phyloP scores from a whole-genome alignment of 2,888 invertebrate species.

The Heteromyza rotundicornis region DNA sequence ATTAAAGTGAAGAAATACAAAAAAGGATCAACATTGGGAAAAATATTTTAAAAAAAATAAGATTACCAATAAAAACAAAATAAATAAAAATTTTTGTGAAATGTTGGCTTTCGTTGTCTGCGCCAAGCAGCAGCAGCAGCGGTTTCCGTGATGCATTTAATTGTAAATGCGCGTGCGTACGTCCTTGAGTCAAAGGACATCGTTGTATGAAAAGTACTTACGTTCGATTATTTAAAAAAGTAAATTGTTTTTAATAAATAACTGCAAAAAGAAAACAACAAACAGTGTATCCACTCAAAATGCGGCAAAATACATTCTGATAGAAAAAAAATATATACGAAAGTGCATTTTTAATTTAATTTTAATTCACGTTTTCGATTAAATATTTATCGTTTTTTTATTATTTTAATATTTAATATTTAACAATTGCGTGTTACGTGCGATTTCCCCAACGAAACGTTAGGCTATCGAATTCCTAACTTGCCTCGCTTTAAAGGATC shows the following conservation, averaged over 20 bases:
- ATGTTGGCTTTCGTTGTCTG: neutral
- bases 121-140: neutral
- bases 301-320: neutral
- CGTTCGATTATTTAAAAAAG: too few relatives aligned
- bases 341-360: too few relatives aligned
- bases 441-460: too few relatives aligned
- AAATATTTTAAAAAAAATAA: neutral
- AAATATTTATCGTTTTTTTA: too few relatives aligned
- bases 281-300: neutral
- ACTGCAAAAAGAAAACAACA: neutral
- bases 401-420: too few relatives aligned
- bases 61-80: neutral
- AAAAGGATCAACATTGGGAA: neutral
- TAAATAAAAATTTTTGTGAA: neutral
- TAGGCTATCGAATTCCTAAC: too few relatives aligned
- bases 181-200: constrained; percentile 18
- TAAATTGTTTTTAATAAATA: neutral
- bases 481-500: neutral
- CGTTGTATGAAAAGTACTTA: neutral
- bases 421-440: too few relatives aligned
- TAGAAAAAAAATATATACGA: too few relatives aligned
- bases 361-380: too few relatives aligned
- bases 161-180: constrained; percentile 30
- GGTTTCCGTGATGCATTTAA: too few relatives aligned
- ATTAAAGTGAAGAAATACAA: constrained; percentile 7